Evolutionary conservation across 2,888 invertebrate genomes (phyloP).

Genomic region (Enchytraeus crypticus): DNA sequence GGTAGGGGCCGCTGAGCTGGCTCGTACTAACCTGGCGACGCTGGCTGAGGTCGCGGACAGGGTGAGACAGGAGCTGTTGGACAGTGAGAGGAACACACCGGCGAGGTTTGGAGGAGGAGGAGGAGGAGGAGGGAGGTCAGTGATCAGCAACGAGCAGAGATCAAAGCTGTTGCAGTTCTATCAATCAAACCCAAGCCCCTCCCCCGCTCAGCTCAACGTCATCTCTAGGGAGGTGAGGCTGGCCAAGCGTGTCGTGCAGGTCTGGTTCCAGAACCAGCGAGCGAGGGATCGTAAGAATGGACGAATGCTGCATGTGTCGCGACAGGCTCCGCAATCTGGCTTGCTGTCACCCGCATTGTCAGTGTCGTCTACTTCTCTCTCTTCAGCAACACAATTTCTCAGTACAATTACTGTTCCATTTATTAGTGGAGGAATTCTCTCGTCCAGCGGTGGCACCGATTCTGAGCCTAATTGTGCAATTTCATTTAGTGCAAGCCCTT

Average conservation of each 20-base stretch:
- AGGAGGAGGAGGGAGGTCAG: slow-evolving; percentile 5
- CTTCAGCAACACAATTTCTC: too few relatives aligned
- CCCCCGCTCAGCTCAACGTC: slow-evolving; percentile 1
- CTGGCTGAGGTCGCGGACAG: slow-evolving; percentile 13
- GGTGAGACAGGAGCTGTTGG: slow-evolving; percentile 15
- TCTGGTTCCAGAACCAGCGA: slow-evolving; percentile 15
- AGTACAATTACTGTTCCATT: too few relatives aligned
- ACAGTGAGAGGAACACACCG: slow-evolving; percentile 8
- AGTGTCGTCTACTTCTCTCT: too few relatives aligned
- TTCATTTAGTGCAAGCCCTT: too few relatives aligned
- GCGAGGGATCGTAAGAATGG: slow-evolving; percentile 11
- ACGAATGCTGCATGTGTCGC: not conserved
- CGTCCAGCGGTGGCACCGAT: not conserved
- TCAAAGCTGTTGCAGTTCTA: slow-evolving; percentile 3
- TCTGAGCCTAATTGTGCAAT: not conserved
- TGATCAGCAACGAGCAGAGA: slow-evolving; percentile 12
- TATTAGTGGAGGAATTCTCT: too few relatives aligned
- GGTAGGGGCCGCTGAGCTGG: too few relatives aligned
- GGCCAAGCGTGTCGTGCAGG: slow-evolving; percentile 10
- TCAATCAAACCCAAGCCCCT: slow-evolving; percentile 3
- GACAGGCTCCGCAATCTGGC: too few relatives aligned
- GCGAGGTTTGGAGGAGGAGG: not conserved
- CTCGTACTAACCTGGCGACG: slow-evolving; percentile 9
- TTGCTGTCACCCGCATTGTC: too few relatives aligned
- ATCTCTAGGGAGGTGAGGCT: slow-evolving; percentile 3